Evolutionary conservation across 2,113 vertebrate genomes (phyloP), one percentile per base, ranked within the genome.

Genomic region (Platysternon megacephalum): DNA sequence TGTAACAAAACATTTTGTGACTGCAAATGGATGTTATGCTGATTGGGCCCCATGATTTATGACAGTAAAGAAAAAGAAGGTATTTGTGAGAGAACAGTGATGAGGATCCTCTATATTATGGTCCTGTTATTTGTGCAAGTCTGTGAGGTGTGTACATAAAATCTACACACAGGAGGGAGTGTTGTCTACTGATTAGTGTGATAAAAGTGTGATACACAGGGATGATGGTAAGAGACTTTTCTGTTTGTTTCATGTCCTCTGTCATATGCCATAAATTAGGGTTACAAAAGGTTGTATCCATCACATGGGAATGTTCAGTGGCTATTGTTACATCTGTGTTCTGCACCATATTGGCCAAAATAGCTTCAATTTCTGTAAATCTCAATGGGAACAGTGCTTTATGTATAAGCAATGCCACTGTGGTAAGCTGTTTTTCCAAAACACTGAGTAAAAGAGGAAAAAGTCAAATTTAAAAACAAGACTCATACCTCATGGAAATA

Each of bases 11-110:
- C 14, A 32, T 82, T 93, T 91, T 96, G 87, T 94, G 79, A 58
- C 51, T 90, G 87, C 88, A 90, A 88, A 93, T 92, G 93, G 91
- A 91, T 53, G 93, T 93, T 94, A 49, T 86, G 46, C 65, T 93
- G 86, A 79, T 82, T 56, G 32, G 12, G 82, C 52, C 52, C 52
- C 21, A 21, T 53, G 52, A 53, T 53, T 53, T 61, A 83, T 17
- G 65, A 87, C 19, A 89, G 74, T 72, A 52, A 86, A 91, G 94
- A 95, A 88, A 82, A 65, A 56, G 82, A 91, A 94, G 91, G 52
- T 53, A 19, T 53, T 53, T 53, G 52, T 96, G 84, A 93, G 49
- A 94, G 65, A 88, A 5, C 2, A 78, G 68, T 96, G 39, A 72
- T 28, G 76, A 91, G 39, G 79, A 79, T 58, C 24, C 72, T 79